Conservation (phyloP, 92 coral and sea anemone species). For the Parazoanthus darwini region DNA sequence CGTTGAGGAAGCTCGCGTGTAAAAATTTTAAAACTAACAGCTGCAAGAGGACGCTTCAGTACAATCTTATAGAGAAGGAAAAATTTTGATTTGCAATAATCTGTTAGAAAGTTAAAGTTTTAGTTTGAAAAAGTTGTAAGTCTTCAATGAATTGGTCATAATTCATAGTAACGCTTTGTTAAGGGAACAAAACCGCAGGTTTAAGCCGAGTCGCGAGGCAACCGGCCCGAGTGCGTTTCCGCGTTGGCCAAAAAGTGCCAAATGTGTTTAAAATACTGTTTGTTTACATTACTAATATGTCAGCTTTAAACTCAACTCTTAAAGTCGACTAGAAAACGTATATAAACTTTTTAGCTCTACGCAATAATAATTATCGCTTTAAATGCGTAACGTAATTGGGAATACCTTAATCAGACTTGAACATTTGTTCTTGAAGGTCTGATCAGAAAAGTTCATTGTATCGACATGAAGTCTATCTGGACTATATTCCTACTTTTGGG, state of each 20-base stretch:
- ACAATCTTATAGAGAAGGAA: not conserved
- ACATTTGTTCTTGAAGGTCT: not conserved
- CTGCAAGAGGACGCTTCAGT: not conserved
- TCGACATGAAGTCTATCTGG: constrained; percentile 14
- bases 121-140: not conserved
- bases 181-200: not conserved
- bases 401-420: not conserved
- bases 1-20: not conserved
- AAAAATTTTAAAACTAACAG: not conserved
- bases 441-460: not conserved
- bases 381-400: not conserved
- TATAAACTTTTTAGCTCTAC: not conserved
- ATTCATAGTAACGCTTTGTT: not conserved
- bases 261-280: not conserved
- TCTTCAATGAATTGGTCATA: too few relatives aligned
- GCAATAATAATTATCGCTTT: not conserved
- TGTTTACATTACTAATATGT: not conserved
- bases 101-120: too few relatives aligned
- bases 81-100: not conserved
- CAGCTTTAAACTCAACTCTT: not conserved
- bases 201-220: too few relatives aligned
- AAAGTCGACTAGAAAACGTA: not conserved
- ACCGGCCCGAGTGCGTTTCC: too few relatives aligned
- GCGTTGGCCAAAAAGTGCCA: too few relatives aligned
- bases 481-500: not conserved